A percentile compares a stretch with the other conserved stretches of the same genome.
Evolutionary conservation across 1,140 invertebrate species (phyloP).

Genomic region (Drosophila kanapiae): DNA sequence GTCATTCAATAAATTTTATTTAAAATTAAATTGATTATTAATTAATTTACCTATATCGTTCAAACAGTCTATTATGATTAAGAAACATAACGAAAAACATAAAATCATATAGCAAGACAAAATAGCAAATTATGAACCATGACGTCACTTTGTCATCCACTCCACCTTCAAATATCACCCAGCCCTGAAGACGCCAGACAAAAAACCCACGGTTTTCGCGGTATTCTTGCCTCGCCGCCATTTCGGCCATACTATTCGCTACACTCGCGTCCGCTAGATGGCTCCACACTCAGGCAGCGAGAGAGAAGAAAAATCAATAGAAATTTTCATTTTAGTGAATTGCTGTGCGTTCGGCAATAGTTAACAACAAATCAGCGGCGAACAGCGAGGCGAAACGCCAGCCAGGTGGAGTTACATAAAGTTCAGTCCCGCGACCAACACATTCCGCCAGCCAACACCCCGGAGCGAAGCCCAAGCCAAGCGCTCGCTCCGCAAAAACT

Average conservation of each 20-base stretch:
- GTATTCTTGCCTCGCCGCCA: neutral
- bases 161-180: neutral
- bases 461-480: constrained; percentile 39
- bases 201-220: constrained; percentile 32
- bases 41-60: neutral
- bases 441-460: constrained; percentile 78
- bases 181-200: constrained; percentile 8
- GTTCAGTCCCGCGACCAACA: constrained; percentile 30
- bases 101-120: neutral
- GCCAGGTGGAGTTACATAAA: constrained; percentile 63
- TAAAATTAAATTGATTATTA: too few relatives aligned
- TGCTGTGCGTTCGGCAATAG: constrained; percentile 70
- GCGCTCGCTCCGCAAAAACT: constrained; percentile 31
- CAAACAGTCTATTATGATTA: too few relatives aligned
- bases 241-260: constrained; percentile 40
- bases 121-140: neutral
- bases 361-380: constrained; percentile 61
- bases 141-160: neutral
- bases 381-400: constrained; percentile 47
- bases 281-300: constrained; percentile 57
- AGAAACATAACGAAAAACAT: neutral
- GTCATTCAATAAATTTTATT: too few relatives aligned
- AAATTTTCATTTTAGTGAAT: constrained; percentile 78
- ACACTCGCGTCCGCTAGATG: constrained; percentile 62
- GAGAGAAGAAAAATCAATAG: constrained; percentile 81